Evolutionary conservation across 1,140 invertebrate genomes (phyloP).

Genomic region (Teleopsis dalmanni): DNA sequence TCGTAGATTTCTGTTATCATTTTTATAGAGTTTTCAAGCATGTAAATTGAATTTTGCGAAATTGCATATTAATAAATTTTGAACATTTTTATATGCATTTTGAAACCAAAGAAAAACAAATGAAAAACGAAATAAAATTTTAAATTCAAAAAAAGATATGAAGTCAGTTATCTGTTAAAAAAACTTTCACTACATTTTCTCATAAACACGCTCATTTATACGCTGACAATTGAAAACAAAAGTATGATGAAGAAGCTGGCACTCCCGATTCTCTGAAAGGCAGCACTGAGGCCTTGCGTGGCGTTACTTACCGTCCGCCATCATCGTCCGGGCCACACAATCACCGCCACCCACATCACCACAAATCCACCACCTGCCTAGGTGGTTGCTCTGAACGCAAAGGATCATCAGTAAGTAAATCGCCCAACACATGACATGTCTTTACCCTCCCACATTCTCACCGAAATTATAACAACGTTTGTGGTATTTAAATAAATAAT

Average conservation of each 20-base stretch:
- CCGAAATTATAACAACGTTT: no score
- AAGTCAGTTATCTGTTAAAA: no score
- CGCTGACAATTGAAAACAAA: slow-evolving; percentile 2
- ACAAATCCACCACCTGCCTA: slow-evolving; percentile 49
- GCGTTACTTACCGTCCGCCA: slow-evolving; percentile 47
- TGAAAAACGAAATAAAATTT: slow-evolving; percentile 1
- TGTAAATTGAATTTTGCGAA: no score
- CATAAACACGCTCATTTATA: not conserved
- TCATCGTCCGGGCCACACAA: slow-evolving; percentile 24
- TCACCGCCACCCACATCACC: slow-evolving; percentile 25
- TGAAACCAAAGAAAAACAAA: not conserved
- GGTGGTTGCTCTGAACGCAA: slow-evolving; percentile 53
- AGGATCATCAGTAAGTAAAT: slow-evolving; percentile 55
- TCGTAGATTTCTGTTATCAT: no score
- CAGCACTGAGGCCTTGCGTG: slow-evolving; percentile 40
- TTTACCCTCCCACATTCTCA: no score
- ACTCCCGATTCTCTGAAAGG: slow-evolving; percentile 49
- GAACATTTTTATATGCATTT: no score
- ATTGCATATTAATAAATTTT: no score
- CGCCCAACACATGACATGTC: no score
- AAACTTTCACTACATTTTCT: no score
- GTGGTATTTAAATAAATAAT: no score
- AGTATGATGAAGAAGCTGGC: slow-evolving; percentile 46
- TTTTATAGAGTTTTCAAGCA: no score
- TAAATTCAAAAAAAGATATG: not conserved